Conservation (phyloP, 1,140 invertebrate species). For the Hirudo medicinalis region DNA sequence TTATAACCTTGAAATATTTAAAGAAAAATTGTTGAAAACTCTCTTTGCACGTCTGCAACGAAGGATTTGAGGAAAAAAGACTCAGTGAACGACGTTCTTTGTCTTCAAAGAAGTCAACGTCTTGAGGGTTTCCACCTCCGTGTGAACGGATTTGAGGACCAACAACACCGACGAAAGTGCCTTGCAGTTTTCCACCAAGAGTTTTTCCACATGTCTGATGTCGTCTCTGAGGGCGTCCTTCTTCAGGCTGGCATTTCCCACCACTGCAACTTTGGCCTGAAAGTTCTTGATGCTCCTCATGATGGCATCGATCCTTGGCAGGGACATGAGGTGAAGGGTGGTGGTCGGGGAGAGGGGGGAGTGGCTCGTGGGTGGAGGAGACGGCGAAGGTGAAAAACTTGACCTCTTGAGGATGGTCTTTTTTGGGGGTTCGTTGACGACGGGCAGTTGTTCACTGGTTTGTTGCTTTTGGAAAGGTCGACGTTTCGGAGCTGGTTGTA, state of each 20-base stretch:
- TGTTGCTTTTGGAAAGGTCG: too few relatives aligned
- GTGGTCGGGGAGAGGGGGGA: constrained; percentile 6
- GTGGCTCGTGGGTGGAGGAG: background rate
- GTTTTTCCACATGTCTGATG: constrained; percentile 3
- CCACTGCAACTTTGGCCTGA: background rate
- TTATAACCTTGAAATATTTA: too few relatives aligned
- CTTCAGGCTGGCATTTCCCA: background rate
- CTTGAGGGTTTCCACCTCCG: background rate
- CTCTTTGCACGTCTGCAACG: too few relatives aligned
- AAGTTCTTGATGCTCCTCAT: background rate
- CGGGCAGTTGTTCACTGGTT: too few relatives aligned
- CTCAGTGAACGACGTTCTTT: background rate
- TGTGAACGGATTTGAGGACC: background rate
- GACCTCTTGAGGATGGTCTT: background rate
- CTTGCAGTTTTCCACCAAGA: background rate
- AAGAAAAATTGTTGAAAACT: too few relatives aligned
- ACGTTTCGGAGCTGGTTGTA: too few relatives aligned
- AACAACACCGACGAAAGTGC: background rate
- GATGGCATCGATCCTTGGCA: constrained; percentile 4
- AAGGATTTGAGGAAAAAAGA: too few relatives aligned
- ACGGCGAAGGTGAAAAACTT: background rate
- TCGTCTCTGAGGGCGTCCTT: background rate
- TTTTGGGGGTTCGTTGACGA: background rate
- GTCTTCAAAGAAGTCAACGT: background rate
- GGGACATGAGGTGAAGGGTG: constrained; percentile 1